These are phyloP conservation scores for Poeciliopsis turneri DNA, from an alignment of 2,797 vertebrate species.

Conservation along the genomic window DNA sequence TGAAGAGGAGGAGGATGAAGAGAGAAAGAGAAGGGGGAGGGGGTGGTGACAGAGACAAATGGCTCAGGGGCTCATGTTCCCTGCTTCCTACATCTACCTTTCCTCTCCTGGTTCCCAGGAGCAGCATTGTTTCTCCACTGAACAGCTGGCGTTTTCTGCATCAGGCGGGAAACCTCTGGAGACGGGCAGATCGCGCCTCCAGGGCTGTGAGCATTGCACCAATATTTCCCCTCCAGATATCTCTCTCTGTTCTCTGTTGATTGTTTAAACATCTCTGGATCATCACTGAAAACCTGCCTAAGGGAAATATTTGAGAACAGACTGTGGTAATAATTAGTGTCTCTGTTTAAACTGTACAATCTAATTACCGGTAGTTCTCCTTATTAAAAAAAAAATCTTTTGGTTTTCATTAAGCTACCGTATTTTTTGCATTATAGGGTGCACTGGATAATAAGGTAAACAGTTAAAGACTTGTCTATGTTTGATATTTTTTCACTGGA, in stretches of 20 bases:
- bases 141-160: conserved; percentile 57
- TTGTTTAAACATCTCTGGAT: not conserved
- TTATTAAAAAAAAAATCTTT: no score
- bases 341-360: not conserved
- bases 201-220: conserved; percentile 49
- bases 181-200: conserved; percentile 29
- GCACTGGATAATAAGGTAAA: no score
- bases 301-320: not conserved
- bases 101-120: conserved; percentile 35
- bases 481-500: no score
- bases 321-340: not conserved
- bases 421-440: no score
- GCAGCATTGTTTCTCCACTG: conserved; percentile 61
- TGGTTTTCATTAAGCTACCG: no score
- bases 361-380: no score
- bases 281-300: not conserved
- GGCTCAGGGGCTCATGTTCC: conserved; percentile 54
- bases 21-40: conserved; percentile 43
- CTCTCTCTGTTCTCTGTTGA: not conserved
- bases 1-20: conserved; percentile 21
- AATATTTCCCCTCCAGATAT: conserved; percentile 23
- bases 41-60: conserved; percentile 71
- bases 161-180: conserved; percentile 42
- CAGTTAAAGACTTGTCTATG: no score
- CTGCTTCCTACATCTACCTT: conserved; percentile 46